Base-by-base conservation (phyloP, 2,888 invertebrate genomes). In the Acanthococcus lagerstroemiae region DNA sequence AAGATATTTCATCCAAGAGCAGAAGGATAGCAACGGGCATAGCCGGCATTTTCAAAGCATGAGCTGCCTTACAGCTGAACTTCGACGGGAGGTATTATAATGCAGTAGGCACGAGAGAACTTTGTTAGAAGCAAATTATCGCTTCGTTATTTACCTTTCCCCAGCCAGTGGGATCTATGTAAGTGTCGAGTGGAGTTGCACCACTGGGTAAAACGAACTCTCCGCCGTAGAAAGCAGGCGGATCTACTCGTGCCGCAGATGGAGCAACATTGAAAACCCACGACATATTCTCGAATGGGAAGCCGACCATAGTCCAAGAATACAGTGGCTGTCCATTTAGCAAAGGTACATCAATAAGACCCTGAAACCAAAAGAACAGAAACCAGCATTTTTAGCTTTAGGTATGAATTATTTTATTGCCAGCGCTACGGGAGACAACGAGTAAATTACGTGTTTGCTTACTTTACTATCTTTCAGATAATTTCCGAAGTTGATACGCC, bases 401-500 rank as follows among this genome's bases (percentile, higher is more conserved):
- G n/a, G n/a, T n/a, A n/a, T n/a, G n/a, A n/a, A n/a, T n/a, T n/a
- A n/a, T n/a, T n/a, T n/a, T n/a, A n/a, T n/a, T n/a, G n/a, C n/a
- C n/a, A n/a, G n/a, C n/a, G n/a, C n/a, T n/a, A n/a, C n/a, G n/a
- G n/a, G n/a, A n/a, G n/a, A n/a, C n/a, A n/a, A n/a, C n/a, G n/a
- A n/a, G n/a, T n/a, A n/a, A n/a, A n/a, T n/a, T n/a, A n/a, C n/a
- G n/a, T n/a, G n/a, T 1, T 52, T 1, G 15, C 22, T 63, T 70
- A 77, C 78, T 74, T 78, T 78, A 60, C 73, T 75, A 67, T 78
- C 78, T 55, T 73, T 73, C 17, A 83, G 73, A 2, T 76, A 71
- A 63, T 71, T 68, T 50, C 84, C 83, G 72, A 77, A 89, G 75
- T 90, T 90, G 50, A 88, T 82, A 60, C 91, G 81, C 9, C 93